These are phyloP conservation scores for Platygyra sinensis DNA, from an alignment of 64 coral and sea anemone genomes.

Conservation along the genomic window DNA sequence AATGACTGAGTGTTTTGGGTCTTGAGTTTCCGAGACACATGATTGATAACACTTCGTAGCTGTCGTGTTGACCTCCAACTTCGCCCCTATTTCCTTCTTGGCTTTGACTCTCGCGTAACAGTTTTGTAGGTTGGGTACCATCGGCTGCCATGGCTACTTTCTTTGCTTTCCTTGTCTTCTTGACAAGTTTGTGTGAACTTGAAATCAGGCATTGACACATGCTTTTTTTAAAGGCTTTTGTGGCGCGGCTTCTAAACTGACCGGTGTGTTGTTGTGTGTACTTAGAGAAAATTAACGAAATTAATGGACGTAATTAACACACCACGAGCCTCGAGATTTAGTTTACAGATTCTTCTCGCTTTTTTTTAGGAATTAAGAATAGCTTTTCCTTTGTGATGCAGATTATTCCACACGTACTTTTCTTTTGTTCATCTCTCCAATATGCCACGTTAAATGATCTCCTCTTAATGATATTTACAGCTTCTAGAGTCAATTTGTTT, in stretches of 20 bases:
- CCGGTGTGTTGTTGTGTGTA: conserved; percentile 28
- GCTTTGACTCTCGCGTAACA: too few species aligned
- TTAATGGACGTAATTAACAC: conserved; percentile 37
- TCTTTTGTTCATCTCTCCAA: not conserved
- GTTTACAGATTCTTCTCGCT: conserved; percentile 7
- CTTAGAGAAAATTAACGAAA: not conserved
- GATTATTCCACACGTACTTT: not conserved
- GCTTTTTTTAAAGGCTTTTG: not conserved
- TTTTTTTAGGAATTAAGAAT: conserved; percentile 1
- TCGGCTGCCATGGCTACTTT: not conserved
- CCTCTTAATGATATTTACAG: not conserved
- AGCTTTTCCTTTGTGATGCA: not conserved
- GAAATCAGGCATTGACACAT: not conserved
- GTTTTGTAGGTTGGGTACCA: too few species aligned
- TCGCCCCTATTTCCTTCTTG: too few species aligned
- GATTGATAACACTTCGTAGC: too few species aligned
- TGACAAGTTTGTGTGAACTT: not conserved
- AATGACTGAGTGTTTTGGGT: too few species aligned
- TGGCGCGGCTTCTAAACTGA: not conserved
- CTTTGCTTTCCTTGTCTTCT: not conserved
- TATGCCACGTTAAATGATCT: not conserved
- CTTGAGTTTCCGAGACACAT: too few species aligned
- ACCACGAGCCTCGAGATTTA: not conserved
- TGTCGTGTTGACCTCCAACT: too few species aligned
- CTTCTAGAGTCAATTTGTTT: not conserved